Conservation (phyloP, 2,113 vertebrate genomes). For the Guaruba guarouba region DNA sequence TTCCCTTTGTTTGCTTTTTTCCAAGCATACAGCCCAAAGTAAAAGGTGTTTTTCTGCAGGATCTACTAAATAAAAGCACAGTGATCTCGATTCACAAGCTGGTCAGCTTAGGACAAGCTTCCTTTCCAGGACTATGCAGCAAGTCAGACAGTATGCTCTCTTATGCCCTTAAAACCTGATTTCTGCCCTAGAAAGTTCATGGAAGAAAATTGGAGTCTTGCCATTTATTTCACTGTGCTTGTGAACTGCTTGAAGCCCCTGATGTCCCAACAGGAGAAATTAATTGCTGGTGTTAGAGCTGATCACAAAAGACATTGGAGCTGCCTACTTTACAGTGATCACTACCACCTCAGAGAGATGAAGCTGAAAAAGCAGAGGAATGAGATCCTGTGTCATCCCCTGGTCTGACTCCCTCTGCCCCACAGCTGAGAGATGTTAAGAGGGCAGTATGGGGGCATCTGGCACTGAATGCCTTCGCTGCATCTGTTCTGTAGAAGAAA, state of each 20-base stretch:
- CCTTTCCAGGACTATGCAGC: conserved; percentile 1
- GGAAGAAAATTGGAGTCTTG: conserved; percentile 41
- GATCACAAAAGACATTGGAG: neutral
- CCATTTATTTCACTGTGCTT: conserved; percentile 2
- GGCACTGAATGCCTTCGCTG: neutral
- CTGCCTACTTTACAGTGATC: neutral
- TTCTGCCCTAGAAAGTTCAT: conserved; percentile 45
- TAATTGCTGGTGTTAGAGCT: conserved; percentile 12
- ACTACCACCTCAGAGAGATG: neutral
- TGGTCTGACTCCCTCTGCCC: neutral
- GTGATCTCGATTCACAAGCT: neutral
- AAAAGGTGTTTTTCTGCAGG: neutral
- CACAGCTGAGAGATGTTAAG: neutral
- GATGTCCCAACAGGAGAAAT: conserved; percentile 19
- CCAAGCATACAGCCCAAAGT: neutral
- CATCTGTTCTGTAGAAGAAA: neutral
- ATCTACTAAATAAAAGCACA: neutral
- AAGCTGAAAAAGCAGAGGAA: neutral
- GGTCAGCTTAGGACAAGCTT: conserved; percentile 4
- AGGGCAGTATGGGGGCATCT: neutral
- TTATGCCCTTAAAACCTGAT: conserved; percentile 35
- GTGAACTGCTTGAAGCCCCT: neutral
- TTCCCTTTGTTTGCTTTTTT: neutral
- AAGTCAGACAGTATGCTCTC: neutral
- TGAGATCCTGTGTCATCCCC: neutral